phyloP scores from a whole-genome alignment of 2,113 vertebrate genomes.

The Prunella himalayana region DNA sequence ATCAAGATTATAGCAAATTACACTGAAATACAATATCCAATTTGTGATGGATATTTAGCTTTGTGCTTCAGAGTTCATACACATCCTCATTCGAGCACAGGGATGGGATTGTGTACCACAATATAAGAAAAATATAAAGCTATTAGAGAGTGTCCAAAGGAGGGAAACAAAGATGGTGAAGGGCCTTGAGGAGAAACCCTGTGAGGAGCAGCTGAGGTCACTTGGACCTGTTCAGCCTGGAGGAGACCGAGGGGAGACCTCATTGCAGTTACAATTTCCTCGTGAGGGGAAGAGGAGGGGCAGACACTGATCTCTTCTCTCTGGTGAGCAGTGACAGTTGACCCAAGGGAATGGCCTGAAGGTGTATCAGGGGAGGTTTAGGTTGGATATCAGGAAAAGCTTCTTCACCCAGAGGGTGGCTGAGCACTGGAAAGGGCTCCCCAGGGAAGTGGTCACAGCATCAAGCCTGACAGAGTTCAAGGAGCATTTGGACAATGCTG shows the following conservation, averaged over 20 bases:
- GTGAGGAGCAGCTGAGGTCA: fast-evolving
- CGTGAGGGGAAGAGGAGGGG: background rate
- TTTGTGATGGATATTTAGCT: background rate
- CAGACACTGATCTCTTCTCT: background rate
- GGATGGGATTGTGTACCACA: background rate
- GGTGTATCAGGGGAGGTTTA: background rate
- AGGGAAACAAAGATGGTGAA: background rate
- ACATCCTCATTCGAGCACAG: background rate
- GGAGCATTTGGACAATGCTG: background rate
- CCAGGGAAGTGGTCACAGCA: background rate
- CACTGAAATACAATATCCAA: background rate
- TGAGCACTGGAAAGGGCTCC: background rate
- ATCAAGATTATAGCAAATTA: background rate
- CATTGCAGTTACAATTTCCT: background rate
- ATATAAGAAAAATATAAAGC: background rate
- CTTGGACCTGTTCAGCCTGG: background rate
- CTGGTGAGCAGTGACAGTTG: fast-evolving
- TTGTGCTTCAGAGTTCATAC: background rate
- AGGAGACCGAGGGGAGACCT: background rate
- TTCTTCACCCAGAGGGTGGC: fast-evolving
- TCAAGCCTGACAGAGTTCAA: background rate
- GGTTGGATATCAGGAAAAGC: background rate
- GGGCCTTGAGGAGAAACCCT: fast-evolving
- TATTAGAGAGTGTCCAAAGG: background rate
- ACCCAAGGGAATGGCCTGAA: background rate